Conservation (phyloP, 2,113 vertebrate species). For the Alethe diademata region DNA sequence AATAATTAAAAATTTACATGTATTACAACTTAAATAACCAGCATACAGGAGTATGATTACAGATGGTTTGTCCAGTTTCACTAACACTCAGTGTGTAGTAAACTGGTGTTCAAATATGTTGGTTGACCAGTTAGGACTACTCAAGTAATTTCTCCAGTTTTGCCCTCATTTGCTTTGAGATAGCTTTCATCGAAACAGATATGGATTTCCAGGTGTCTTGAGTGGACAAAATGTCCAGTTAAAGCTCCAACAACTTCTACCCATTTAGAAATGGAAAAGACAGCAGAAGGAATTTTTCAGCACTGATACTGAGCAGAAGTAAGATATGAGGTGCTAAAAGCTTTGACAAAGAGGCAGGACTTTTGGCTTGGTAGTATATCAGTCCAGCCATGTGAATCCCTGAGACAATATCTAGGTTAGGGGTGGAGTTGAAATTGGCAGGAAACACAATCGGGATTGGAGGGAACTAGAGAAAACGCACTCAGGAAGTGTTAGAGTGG, state of each 20-base stretch:
- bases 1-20: background rate
- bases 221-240: too few species aligned
- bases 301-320: background rate
- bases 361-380: background rate
- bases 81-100: background rate
- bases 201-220: background rate
- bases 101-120: background rate
- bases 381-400: background rate
- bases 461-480: background rate
- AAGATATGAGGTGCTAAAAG: background rate
- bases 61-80: background rate
- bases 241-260: background rate
- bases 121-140: background rate
- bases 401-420: background rate
- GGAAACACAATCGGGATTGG: background rate
- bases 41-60: background rate
- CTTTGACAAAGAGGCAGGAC: background rate
- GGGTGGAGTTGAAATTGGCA: background rate
- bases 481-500: background rate
- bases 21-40: background rate
- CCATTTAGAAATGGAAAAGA: background rate
- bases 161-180: background rate
- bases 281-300: background rate
- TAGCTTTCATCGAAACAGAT: background rate
- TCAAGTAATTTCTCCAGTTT: background rate